Evolutionary conservation across 2,113 vertebrate genomes (phyloP).

Genomic region (Alethe castanea): DNA sequence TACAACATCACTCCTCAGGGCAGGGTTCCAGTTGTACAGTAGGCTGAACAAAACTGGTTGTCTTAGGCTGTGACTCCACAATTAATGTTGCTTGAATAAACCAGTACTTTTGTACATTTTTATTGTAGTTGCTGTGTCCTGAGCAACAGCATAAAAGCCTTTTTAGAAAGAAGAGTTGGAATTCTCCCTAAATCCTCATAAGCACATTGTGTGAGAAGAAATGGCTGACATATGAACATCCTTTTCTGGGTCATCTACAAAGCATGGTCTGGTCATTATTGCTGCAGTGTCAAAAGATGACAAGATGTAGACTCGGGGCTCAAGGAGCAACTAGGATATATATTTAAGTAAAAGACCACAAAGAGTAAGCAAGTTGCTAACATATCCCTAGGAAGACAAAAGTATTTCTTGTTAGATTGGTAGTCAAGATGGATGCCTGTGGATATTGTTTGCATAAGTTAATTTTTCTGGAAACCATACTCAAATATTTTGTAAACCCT

Average conservation of each 20-base stretch:
- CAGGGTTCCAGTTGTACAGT: neutral
- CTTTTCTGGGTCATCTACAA: neutral
- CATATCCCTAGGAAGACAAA: neutral
- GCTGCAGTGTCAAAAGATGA: neutral
- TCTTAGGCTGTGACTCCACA: neutral
- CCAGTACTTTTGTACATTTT: neutral
- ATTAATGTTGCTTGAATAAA: neutral
- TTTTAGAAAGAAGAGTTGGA: neutral
- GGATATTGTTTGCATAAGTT: neutral
- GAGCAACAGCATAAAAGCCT: neutral
- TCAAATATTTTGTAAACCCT: neutral
- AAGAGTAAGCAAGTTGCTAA: neutral
- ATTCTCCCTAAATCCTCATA: neutral
- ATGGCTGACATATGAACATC: neutral
- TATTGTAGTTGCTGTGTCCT: neutral
- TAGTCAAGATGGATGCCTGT: neutral
- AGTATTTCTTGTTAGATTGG: neutral
- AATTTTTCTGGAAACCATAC: neutral
- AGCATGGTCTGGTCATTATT: neutral
- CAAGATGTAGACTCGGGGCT: neutral
- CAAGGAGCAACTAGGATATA: neutral
- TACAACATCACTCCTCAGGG: neutral
- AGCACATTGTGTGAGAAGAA: neutral
- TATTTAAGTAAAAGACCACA: neutral
- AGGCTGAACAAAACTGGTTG: neutral